A percentile compares a stretch with the other conserved stretches of the same genome.
Evolutionary conservation across 2,888 invertebrate species (phyloP).

Genomic region (Aphrophora alni): DNA sequence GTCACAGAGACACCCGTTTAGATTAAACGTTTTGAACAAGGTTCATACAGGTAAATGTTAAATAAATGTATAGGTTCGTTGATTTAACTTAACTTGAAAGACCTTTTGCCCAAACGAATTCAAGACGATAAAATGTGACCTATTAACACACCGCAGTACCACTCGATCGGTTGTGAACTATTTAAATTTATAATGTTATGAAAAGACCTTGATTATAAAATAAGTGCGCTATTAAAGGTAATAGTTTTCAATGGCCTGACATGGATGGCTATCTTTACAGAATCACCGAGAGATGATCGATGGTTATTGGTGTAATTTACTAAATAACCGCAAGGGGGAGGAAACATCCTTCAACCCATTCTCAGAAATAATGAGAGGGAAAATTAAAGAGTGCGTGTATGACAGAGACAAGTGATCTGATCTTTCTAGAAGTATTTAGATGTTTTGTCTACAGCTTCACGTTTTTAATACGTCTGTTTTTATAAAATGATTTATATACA

Average conservation of each 20-base stretch:
- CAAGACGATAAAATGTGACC: no score
- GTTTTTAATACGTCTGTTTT: no score
- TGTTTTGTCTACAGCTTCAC: no score
- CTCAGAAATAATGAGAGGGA: neutral
- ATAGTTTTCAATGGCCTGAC: neutral
- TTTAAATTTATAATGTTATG: neutral
- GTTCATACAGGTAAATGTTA: no score
- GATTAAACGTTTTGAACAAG: no score
- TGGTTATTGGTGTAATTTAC: constrained; percentile 6
- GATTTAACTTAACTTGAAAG: no score
- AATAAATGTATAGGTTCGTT: no score
- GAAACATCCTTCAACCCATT: neutral
- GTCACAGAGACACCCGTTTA: no score
- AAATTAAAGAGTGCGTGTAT: neutral
- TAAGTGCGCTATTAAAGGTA: neutral
- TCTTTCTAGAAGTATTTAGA: neutral
- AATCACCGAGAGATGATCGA: neutral
- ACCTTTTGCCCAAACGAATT: no score
- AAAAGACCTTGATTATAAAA: neutral
- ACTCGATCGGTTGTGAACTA: neutral
- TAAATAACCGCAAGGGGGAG: constrained; percentile 5
- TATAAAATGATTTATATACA: no score
- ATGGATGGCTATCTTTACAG: neutral
- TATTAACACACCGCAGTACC: no score
- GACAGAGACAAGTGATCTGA: neutral